phyloP scores from a whole-genome alignment of 1,140 invertebrate species.

The Sycophaga agraensis region DNA sequence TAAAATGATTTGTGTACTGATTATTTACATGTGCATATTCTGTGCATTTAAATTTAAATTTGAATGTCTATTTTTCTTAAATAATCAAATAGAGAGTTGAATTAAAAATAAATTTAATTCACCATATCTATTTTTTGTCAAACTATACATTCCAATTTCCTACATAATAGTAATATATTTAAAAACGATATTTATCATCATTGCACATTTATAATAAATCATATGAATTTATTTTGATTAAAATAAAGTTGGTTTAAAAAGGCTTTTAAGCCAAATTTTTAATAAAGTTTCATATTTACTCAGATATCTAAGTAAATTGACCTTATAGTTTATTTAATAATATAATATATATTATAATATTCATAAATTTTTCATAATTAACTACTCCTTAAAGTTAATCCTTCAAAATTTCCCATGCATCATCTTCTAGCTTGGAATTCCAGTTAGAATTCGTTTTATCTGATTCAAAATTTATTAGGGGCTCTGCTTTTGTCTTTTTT shows the following conservation, averaged over 20 bases:
- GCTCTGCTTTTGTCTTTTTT: conserved; percentile 47
- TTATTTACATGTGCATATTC: conserved; percentile 24
- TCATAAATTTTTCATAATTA: conserved; percentile 8
- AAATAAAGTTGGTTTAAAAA: conserved; percentile 5
- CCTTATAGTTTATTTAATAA: too few species aligned
- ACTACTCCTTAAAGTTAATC: conserved; percentile 46
- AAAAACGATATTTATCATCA: background rate
- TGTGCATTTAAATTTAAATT: too few species aligned
- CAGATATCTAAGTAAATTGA: too few species aligned
- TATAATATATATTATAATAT: too few species aligned
- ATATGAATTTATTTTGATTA: background rate
- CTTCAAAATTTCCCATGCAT: conserved; percentile 62
- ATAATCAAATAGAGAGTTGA: background rate
- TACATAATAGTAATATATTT: conserved; percentile 4
- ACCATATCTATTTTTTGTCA: background rate
- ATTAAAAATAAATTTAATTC: background rate
- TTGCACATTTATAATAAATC: conserved; percentile 2
- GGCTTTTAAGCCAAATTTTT: background rate
- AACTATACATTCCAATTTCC: background rate
- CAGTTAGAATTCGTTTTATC: conserved; percentile 49
- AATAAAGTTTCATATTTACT: background rate
- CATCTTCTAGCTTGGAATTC: conserved; percentile 57
- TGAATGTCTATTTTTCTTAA: background rate
- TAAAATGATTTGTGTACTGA: conserved; percentile 6
- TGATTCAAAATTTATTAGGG: conserved; percentile 57